Evolutionary conservation across 2,888 invertebrate genomes (phyloP).

Genomic region (Pharmacophagus antenor): DNA sequence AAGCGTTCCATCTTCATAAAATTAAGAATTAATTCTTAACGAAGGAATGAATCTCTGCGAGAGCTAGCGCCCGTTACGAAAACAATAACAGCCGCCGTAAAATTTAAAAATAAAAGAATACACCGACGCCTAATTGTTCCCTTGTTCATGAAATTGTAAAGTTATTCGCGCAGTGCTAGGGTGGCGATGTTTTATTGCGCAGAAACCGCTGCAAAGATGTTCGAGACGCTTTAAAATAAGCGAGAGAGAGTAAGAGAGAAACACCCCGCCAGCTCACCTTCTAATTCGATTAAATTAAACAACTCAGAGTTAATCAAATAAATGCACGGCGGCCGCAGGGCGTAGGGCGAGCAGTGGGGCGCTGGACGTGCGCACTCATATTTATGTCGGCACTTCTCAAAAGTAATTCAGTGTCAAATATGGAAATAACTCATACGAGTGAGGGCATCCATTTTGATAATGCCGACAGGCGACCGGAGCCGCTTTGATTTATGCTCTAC

Average conservation of each 20-base stretch:
- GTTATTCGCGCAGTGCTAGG: constrained; percentile 72
- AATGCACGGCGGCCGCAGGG: constrained; percentile 71
- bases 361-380: constrained; percentile 50
- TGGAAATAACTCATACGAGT: constrained; percentile 80
- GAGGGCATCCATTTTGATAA: constrained; percentile 79
- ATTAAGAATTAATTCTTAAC: constrained; percentile 77
- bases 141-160: constrained; percentile 80
- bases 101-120: constrained; percentile 75
- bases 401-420: constrained; percentile 82
- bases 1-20: constrained; percentile 71
- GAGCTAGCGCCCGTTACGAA: constrained; percentile 58
- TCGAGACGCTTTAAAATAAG: constrained; percentile 77
- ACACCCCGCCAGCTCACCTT: constrained; percentile 62
- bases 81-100: constrained; percentile 71
- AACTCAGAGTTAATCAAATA: constrained; percentile 82
- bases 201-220: constrained; percentile 81
- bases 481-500: constrained; percentile 67
- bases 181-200: constrained; percentile 77
- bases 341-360: constrained; percentile 41
- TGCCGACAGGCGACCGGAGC: constrained; percentile 72
- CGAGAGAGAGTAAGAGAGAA: constrained; percentile 54
- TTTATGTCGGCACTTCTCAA: constrained; percentile 80
- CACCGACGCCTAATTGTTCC: constrained; percentile 77
- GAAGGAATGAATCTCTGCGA: constrained; percentile 68
- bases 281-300: constrained; percentile 81